These are phyloP conservation scores for Athene noctua DNA, from an alignment of 2,113 vertebrate species.

Conservation along the genomic window DNA sequence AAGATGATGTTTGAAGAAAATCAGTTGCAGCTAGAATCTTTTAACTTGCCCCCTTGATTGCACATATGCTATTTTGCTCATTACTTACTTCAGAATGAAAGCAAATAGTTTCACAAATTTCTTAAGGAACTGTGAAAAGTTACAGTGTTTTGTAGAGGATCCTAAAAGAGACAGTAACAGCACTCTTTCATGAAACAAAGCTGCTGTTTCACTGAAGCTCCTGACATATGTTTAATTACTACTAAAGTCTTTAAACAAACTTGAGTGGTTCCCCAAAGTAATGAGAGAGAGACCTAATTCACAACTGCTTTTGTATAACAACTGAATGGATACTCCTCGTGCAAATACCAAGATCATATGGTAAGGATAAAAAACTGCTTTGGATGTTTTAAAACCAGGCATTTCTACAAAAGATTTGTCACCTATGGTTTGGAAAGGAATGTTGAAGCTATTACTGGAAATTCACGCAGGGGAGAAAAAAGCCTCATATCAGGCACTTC, in stretches of 20 bases:
- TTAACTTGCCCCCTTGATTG: not conserved
- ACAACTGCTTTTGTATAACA: not conserved
- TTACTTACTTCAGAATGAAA: not conserved
- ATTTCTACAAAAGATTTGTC: not conserved
- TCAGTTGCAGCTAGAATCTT: not conserved
- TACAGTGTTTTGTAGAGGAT: not conserved
- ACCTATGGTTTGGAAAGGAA: not conserved
- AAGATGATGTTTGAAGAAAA: not conserved
- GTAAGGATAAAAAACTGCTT: not conserved
- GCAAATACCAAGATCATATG: not conserved
- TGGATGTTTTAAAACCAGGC: not conserved
- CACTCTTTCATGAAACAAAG: not conserved
- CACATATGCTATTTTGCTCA: not conserved
- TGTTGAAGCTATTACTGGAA: not conserved
- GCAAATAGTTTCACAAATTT: not conserved
- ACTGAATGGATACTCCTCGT: not conserved
- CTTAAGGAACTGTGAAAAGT: not conserved
- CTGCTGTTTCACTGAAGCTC: not conserved
- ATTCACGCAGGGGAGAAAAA: not conserved
- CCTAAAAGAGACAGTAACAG: not conserved
- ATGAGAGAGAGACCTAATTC: not conserved
- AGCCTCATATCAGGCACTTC: not conserved
- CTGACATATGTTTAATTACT: not conserved
- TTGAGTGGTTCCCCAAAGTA: not conserved
- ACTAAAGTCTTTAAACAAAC: not conserved